Evolutionary conservation across 2,797 vertebrate species (phyloP), one percentile per base, ranked within the genome.

Genomic region (Myotis planiceps): DNA sequence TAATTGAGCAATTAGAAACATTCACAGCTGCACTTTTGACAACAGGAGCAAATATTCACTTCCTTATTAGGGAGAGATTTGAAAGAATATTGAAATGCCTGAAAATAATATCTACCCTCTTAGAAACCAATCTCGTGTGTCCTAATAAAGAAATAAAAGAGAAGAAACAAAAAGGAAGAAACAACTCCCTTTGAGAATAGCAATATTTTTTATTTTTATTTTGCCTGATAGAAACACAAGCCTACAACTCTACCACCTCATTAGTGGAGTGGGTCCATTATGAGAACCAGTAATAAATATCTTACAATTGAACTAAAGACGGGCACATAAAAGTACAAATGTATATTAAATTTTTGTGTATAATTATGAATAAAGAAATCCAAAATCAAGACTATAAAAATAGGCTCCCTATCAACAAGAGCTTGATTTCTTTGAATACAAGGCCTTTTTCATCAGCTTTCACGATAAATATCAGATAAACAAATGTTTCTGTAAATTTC

Each of bases 1-100:
- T 98, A 98, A 98, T 98, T 98, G 98, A 97, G 97, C 98, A 98
- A 98, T 98, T 98, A 98, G 96, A 96, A 98, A 97, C 98, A 97
- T 95, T 98, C 98, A 98, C 97, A 98, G 98, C 98, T 98, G 98
- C 88, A 98, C 69, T 97, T 97, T 96, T 98, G 96, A 98, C 97
- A 98, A 98, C 94, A 94, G 95, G 65, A 96, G 60, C 94, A 97
- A 93, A 93, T 34, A 88, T n/a, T 75, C 69, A 66, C 71, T 98
- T 97, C 95, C 96, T 98, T 98, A 97, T 98, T 98, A 96, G 96
- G 94, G 90, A 98, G 94, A 97, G 97, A 97, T 90, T 94, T 93
- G 78, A 96, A 92, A 98, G 96, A 97, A 69, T 94, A 1, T 96
- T 94, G 92, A 86, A 83, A 97, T 88, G 95, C 95, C 88, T 91